Conservation (phyloP, 2,888 invertebrate species). For the Lapara coniferarum region DNA sequence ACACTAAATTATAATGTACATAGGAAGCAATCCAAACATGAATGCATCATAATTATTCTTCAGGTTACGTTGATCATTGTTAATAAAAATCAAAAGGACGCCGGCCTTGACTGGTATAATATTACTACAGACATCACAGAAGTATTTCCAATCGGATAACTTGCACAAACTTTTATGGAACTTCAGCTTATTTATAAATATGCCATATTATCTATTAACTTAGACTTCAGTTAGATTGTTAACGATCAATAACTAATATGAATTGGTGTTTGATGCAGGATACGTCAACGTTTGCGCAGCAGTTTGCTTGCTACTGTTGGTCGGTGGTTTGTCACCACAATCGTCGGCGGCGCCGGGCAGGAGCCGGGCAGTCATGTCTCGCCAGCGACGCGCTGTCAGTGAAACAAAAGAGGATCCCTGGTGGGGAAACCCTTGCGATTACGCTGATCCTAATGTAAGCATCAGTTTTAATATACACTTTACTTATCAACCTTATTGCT, state of each 20-base stretch:
- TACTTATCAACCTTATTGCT: too few species aligned
- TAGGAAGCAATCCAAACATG: constrained; percentile 3
- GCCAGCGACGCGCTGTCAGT: constrained; percentile 53
- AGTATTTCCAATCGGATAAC: too few species aligned
- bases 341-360: constrained; percentile 71
- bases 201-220: not conserved
- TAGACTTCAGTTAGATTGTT: too few species aligned
- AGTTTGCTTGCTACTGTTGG: constrained; percentile 72
- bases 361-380: constrained; percentile 59
- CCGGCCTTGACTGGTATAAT: too few species aligned
- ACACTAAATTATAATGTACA: not conserved
- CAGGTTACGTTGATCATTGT: too few species aligned
- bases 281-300: constrained; percentile 80
- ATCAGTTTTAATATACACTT: not conserved
- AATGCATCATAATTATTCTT: not conserved
- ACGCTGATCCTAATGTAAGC: constrained; percentile 54
- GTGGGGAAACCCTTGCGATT: constrained; percentile 77
- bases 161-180: too few species aligned
- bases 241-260: not conserved
- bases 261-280: constrained; percentile 51
- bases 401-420: constrained; percentile 51
- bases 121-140: too few species aligned
- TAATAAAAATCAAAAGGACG: too few species aligned
- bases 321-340: constrained; percentile 67
- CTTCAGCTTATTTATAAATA: too few species aligned